phyloP scores from a whole-genome alignment of 2,113 vertebrate species.

The Apteryx mantelli region DNA sequence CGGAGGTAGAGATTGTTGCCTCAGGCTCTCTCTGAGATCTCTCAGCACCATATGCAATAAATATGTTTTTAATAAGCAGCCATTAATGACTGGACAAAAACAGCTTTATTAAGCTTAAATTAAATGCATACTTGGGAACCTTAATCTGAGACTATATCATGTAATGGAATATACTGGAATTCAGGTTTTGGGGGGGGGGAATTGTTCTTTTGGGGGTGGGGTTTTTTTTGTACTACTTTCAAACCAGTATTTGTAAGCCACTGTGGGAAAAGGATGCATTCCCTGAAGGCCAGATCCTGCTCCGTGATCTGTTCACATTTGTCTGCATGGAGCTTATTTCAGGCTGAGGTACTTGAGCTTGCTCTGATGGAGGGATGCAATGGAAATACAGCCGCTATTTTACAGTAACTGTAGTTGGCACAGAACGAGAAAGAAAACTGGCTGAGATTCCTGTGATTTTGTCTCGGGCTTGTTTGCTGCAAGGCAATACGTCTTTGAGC shows the following conservation, averaged over 20 bases:
- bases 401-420: fast-evolving
- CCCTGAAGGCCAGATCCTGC: not conserved
- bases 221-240: not conserved
- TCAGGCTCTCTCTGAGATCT: not conserved
- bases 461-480: not conserved
- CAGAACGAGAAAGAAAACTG: not conserved
- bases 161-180: constrained; percentile 56
- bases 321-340: not conserved
- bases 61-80: constrained; percentile 63
- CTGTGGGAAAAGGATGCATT: not conserved
- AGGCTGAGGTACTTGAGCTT: not conserved
- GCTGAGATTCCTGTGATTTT: fast-evolving
- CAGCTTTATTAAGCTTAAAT: constrained; percentile 71
- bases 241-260: not conserved
- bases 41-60: constrained; percentile 4
- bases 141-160: not conserved
- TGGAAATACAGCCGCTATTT: fast-evolving
- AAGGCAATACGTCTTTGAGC: not conserved
- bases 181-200: not conserved
- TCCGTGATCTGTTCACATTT: not conserved
- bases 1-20: not conserved
- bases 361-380: not conserved
- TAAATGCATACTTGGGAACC: constrained; percentile 58
- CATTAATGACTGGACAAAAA: constrained; percentile 68
- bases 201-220: no score